A percentile compares a stretch with the other conserved stretches of the same genome.
Conservation (phyloP, 2,113 vertebrate species). For the Cyanoliseus patagonus region DNA sequence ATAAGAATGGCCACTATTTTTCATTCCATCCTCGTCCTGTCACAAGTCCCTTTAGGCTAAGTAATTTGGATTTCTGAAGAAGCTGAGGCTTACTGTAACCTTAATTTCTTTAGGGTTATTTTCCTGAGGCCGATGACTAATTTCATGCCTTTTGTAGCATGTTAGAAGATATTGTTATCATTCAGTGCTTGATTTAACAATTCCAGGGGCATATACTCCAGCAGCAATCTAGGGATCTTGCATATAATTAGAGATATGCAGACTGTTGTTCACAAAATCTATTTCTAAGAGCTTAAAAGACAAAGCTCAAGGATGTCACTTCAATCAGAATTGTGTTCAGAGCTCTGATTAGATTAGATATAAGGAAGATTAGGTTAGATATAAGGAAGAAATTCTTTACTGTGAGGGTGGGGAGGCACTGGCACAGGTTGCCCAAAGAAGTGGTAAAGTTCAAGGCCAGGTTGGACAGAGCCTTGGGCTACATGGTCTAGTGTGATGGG, state of each 20-base stretch:
- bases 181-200: background rate
- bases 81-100: background rate
- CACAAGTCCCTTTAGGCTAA: background rate
- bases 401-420: background rate
- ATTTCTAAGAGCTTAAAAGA: background rate
- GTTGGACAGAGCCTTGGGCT: background rate
- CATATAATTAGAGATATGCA: background rate
- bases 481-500: background rate
- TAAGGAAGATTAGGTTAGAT: background rate
- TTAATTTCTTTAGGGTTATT: background rate
- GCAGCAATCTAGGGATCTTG: background rate
- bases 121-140: background rate
- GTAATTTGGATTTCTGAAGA: slow-evolving; percentile 10
- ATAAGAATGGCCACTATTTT: background rate
- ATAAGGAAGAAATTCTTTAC: background rate
- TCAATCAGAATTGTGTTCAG: background rate
- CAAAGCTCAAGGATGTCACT: background rate
- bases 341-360: background rate
- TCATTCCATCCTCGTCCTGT: background rate
- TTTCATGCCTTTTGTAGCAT: background rate
- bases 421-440: background rate
- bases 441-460: background rate
- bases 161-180: background rate
- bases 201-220: background rate
- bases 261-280: background rate